Evolutionary conservation across 1,140 invertebrate species (phyloP).

Genomic region (Catajapyx aquilonaris): DNA sequence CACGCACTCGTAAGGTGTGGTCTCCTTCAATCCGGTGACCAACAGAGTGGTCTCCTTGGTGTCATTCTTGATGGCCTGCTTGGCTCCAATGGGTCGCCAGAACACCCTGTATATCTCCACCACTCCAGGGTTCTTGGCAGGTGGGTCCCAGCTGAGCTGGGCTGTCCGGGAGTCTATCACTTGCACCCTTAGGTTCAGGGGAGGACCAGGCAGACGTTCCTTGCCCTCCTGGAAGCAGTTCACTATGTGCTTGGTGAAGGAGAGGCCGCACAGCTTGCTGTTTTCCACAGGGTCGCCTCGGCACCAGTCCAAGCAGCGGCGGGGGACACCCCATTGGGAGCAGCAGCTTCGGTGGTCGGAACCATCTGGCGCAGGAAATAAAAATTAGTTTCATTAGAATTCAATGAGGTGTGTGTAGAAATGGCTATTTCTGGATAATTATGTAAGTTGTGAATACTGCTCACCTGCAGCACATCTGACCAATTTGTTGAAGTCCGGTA

Average conservation of each 20-base stretch:
- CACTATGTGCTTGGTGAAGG: constrained; percentile 47
- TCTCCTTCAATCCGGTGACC: constrained; percentile 42
- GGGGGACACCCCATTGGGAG: constrained; percentile 44
- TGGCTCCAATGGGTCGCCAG: constrained; percentile 23
- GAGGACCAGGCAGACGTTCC: constrained; percentile 48
- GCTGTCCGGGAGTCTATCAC: constrained; percentile 33
- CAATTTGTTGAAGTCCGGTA: constrained; percentile 58
- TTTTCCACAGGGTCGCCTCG: constrained; percentile 35
- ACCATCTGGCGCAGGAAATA: constrained; percentile 22
- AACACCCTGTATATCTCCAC: constrained; percentile 52
- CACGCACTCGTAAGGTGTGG: constrained; percentile 49
- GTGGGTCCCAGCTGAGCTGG: constrained; percentile 46
- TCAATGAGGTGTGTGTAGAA: too few relatives aligned
- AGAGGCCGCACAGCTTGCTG: constrained; percentile 40
- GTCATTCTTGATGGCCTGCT: constrained; percentile 38
- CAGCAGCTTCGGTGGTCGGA: constrained; percentile 57
- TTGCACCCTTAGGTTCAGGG: constrained; percentile 39
- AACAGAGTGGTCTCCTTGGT: constrained; percentile 42
- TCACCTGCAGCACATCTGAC: constrained; percentile 60
- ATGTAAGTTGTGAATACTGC: background rate
- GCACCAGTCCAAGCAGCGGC: constrained; percentile 53
- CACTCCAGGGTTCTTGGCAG: constrained; percentile 53
- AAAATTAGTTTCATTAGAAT: background rate
- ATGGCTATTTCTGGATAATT: too few relatives aligned
- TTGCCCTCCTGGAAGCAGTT: constrained; percentile 58